Conservation (phyloP, 2,113 vertebrate genomes). For the Cryptomyrus ogoouensis region DNA sequence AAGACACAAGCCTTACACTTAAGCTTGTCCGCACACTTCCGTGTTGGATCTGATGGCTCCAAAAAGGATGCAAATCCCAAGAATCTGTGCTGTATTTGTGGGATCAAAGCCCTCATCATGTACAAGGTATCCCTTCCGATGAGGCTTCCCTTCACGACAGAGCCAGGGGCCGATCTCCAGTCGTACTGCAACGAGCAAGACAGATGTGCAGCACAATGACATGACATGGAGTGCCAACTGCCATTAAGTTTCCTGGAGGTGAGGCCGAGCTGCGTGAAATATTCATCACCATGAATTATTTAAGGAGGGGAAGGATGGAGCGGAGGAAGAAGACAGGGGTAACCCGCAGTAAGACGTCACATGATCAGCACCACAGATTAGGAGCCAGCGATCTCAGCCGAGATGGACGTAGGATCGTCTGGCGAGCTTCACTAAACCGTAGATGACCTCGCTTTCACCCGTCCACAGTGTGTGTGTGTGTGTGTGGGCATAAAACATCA, state of each 20-base stretch:
- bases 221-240: background rate
- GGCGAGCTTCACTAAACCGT: background rate
- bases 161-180: background rate
- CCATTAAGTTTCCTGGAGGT: background rate
- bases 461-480: background rate
- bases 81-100: background rate
- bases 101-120: background rate
- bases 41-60: background rate
- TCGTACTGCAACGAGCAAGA: background rate
- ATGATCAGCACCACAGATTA: background rate
- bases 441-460: background rate
- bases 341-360: background rate
- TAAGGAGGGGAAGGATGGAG: background rate
- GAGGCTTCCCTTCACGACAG: background rate
- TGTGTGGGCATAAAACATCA: background rate
- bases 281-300: constrained; percentile 16
- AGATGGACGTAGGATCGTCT: background rate
- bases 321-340: background rate
- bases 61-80: background rate
- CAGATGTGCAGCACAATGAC: background rate
- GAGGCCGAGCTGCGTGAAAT: background rate
- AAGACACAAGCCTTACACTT: background rate
- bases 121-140: background rate
- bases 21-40: background rate
- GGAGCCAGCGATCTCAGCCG: background rate